Evolutionary conservation across 2,113 vertebrate species (phyloP).

Genomic region (Arvicanthis niloticus): DNA sequence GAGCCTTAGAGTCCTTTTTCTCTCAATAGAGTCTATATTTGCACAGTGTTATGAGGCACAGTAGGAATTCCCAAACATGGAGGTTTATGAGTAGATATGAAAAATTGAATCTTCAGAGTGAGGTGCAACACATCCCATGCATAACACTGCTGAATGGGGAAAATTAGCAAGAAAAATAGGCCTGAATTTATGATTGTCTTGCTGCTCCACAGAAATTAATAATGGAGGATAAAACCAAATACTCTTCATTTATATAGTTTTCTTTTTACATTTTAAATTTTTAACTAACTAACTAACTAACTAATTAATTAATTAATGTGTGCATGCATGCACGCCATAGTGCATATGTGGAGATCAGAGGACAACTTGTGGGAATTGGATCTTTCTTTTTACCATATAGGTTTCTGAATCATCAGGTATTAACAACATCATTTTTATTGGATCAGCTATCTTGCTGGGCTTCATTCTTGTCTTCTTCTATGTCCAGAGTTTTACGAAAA

Average conservation of each 20-base stretch:
- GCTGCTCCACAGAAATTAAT: background rate
- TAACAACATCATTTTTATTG: too few species aligned
- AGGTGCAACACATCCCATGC: background rate
- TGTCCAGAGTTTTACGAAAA: constrained; percentile 31
- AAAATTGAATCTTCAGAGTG: background rate
- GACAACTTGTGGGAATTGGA: too few species aligned
- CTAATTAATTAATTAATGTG: background rate
- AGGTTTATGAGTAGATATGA: background rate
- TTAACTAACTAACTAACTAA: too few species aligned
- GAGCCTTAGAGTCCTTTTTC: constrained; percentile 24
- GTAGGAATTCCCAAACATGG: background rate
- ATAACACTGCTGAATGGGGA: background rate
- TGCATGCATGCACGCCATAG: too few species aligned
- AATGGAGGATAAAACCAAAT: background rate
- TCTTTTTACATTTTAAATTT: background rate
- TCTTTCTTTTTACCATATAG: too few species aligned
- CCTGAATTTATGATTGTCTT: background rate
- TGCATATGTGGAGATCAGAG: background rate
- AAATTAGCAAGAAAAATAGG: background rate
- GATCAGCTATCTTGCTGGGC: background rate
- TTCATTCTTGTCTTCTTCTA: constrained; percentile 34
- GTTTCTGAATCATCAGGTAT: too few species aligned
- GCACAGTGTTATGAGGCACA: background rate
- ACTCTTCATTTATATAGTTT: constrained; percentile 15
- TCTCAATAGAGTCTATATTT: constrained; percentile 31